A percentile compares a stretch with the other conserved stretches of the same genome.
These are phyloP conservation scores for Trichoplax adhaerens DNA, from an alignment of 37 sponge, comb jelly and placozoan species.

Conservation along the genomic window DNA sequence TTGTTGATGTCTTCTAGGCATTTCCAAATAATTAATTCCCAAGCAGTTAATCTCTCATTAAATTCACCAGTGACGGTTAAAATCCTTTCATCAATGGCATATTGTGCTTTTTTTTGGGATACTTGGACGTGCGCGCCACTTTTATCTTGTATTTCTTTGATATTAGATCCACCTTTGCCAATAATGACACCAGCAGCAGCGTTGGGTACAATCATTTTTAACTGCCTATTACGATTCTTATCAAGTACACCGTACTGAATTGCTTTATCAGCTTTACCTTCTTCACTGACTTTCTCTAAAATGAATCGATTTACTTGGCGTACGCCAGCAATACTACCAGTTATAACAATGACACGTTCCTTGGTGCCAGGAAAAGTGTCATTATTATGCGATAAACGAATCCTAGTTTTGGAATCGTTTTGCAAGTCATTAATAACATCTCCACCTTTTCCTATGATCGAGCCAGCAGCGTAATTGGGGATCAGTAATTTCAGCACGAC, in stretches of 20 bases:
- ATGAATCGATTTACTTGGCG: slow-evolving; percentile 6
- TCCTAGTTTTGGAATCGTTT: slow-evolving; percentile 32
- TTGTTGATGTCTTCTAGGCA: slow-evolving; percentile 34
- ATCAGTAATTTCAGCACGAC: slow-evolving; percentile 57
- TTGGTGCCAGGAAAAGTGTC: slow-evolving; percentile 64
- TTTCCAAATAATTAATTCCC: slow-evolving; percentile 17
- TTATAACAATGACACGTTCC: slow-evolving; percentile 58
- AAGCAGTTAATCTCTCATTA: slow-evolving; percentile 22
- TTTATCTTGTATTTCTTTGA: slow-evolving; percentile 62
- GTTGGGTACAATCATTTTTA: slow-evolving; percentile 65
- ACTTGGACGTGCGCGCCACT: slow-evolving; percentile 56
- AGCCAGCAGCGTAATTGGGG: slow-evolving; percentile 62
- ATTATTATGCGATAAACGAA: slow-evolving; percentile 65
- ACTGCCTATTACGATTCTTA: slow-evolving; percentile 2
- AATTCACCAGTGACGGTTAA: slow-evolving; percentile 33
- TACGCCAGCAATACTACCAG: slow-evolving; percentile 17
- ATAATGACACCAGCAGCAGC: slow-evolving; percentile 81
- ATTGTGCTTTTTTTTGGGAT: slow-evolving; percentile 49
- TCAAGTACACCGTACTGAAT: neutral
- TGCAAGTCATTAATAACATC: slow-evolving; percentile 51
- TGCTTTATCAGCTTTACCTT: neutral
- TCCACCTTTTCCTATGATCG: slow-evolving; percentile 84
- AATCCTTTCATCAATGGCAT: slow-evolving; percentile 33
- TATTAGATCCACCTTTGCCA: slow-evolving; percentile 69
- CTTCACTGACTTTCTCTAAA: slow-evolving; percentile 12